These are phyloP conservation scores for Hesperia comma DNA, from an alignment of 2,888 invertebrate genomes.

Conservation along the genomic window DNA sequence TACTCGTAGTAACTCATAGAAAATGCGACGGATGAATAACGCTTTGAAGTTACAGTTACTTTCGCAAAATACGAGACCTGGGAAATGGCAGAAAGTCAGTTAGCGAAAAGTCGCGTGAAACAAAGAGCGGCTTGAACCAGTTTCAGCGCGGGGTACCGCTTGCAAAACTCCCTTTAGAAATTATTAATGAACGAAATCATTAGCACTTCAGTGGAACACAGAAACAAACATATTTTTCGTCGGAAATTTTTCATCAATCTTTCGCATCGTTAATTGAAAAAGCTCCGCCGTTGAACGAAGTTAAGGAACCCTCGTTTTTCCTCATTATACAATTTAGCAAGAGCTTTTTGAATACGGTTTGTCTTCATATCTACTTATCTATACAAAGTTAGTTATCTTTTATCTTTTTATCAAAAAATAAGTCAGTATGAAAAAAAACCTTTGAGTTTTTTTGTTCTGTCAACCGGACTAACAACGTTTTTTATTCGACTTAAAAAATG, in stretches of 20 bases:
- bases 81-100: constrained; percentile 40
- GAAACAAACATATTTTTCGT: constrained; percentile 37
- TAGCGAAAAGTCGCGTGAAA: constrained; percentile 40
- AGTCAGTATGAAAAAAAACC: too few relatives aligned
- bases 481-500: too few relatives aligned
- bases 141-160: constrained; percentile 30
- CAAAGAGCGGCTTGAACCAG: constrained; percentile 45
- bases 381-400: too few relatives aligned
- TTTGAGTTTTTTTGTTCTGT: too few relatives aligned
- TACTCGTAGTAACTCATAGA: too few relatives aligned
- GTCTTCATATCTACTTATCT: background rate
- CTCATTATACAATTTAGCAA: constrained; percentile 25
- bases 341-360: constrained; percentile 15
- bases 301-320: constrained; percentile 20
- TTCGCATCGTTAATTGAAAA: constrained; percentile 35
- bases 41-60: constrained; percentile 26
- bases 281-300: constrained; percentile 29
- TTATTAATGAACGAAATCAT: constrained; percentile 49
- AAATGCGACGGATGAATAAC: constrained; percentile 6
- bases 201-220: constrained; percentile 39
- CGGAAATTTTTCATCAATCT: constrained; percentile 35
- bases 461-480: too few relatives aligned
- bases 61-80: constrained; percentile 15
- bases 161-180: constrained; percentile 45
- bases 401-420: too few relatives aligned